These are phyloP conservation scores for Pogonocichla stellata DNA, from an alignment of 2,113 vertebrate genomes.

Conservation along the genomic window DNA sequence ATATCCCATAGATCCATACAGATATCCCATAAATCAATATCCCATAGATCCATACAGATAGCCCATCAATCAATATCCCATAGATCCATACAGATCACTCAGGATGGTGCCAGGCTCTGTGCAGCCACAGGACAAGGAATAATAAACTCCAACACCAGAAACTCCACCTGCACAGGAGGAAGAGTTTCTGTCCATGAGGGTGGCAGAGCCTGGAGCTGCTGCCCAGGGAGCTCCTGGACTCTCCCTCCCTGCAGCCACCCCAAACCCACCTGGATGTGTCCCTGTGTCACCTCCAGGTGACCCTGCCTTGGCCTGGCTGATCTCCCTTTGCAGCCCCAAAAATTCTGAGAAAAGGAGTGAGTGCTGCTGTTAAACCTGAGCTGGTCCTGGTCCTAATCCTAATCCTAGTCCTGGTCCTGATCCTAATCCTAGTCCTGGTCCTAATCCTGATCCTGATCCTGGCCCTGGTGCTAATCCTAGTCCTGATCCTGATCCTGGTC, in stretches of 20 bases:
- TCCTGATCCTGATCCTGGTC: no score
- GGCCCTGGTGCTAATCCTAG: neutral
- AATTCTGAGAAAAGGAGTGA: fast-evolving
- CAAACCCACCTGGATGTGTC: neutral
- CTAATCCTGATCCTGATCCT: no score
- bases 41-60: neutral
- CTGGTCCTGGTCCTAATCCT: no score
- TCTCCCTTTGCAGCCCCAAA: neutral
- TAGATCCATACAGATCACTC: neutral
- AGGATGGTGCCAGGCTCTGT: neutral
- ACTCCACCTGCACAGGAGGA: fast-evolving
- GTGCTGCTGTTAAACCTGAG: neutral
- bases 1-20: no score
- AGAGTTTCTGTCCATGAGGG: fast-evolving
- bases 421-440: no score
- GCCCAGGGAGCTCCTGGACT: neutral
- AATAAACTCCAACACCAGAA: fast-evolving
- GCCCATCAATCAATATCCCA: neutral
- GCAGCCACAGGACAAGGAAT: fast-evolving
- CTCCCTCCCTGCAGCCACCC: no score
- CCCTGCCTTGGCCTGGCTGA: neutral
- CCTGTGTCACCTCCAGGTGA: neutral
- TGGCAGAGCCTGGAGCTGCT: neutral
- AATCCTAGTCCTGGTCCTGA: no score
- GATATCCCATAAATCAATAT: neutral